Conservation (phyloP, 2,113 vertebrate species). For the Electrona antarctica region DNA sequence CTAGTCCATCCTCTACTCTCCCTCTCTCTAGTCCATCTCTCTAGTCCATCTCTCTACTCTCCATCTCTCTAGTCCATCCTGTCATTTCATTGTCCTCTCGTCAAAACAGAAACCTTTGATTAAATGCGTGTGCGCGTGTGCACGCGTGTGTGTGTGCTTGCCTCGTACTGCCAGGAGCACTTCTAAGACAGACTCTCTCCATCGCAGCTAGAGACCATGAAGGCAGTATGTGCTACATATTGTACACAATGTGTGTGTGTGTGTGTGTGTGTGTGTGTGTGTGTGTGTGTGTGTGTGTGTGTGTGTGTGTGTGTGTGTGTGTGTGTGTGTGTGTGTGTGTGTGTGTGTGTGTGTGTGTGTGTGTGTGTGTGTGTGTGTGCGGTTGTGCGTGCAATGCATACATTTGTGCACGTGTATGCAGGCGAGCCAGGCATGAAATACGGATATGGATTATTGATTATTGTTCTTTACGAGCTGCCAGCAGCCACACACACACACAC, state of each 20-base stretch:
- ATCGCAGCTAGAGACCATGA: background rate
- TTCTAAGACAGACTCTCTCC: background rate
- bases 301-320: background rate
- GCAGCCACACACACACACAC: too few relatives aligned
- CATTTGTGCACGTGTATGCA: conserved; percentile 8
- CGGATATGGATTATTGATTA: conserved; percentile 74
- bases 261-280: conserved; percentile 8
- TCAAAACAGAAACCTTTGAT: background rate
- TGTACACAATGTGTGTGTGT: conserved; percentile 10
- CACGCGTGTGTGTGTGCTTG: background rate
- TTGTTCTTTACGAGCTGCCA: conserved; percentile 64
- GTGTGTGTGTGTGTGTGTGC: background rate
- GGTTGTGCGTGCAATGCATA: background rate
- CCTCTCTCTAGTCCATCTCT: too few relatives aligned
- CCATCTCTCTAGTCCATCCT: background rate
- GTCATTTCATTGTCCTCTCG: background rate
- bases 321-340: background rate
- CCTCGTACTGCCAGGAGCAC: background rate
- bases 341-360: background rate
- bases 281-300: background rate
- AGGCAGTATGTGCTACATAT: too few relatives aligned
- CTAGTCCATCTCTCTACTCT: too few relatives aligned
- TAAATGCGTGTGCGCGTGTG: background rate
- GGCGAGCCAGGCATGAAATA: conserved; percentile 43
- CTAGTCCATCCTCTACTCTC: too few relatives aligned